Base-by-base conservation (phyloP, 2,797 vertebrate genomes). In the Anomalospiza imberbis region DNA sequence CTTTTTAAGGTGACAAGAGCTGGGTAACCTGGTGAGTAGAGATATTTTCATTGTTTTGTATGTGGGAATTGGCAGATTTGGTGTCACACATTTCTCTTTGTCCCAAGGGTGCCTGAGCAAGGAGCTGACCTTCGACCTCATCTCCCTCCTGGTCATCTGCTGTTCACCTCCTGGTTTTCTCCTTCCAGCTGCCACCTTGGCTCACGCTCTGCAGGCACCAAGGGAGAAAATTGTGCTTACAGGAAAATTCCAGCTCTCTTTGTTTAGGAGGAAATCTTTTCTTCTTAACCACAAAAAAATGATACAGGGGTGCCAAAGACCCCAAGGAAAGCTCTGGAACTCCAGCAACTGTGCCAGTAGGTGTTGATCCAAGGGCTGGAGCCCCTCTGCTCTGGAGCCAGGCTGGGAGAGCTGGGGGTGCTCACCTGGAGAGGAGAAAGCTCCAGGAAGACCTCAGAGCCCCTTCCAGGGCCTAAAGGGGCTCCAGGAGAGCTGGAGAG, bases 391-490 rank as follows among this genome's bases (percentile, higher is more conserved):
- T 7, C 34, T 25, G 29, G 10, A 44, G 36, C 32, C 28, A 25
- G 28, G 9, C 12, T 57, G 38, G 28, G 7, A 87, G 32, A 25
- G 17, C 32, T 79, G 38, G 13, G 19, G 1, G 6, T 17, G 13
- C 0, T 65, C 44, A 63, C 10, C 28, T 51, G 58, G 28, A 58
- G 44, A 24, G 1, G 32, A 3, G 22, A 72, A 58, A 10, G 19
- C 1, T 32, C 62, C 53, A 45, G 12, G 14, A 26, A 58, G 10
- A 75, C 0, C 60, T 58, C 17, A 51, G 60, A 66, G 67, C 7
- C 4, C 6, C 12, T 77, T 0, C 0, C 84, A 77, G 34, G 0
- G 12, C 7, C 7, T 66, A 2, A 73, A 73, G n/a, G 11, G n/a
- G 13, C 8, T 60, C 20, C 45, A 53, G 38, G 17, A 60, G 45